Evolutionary conservation across 1,140 invertebrate species (phyloP), one percentile per base, ranked within the genome.

Genomic region (Eupristina koningsbergeri): DNA sequence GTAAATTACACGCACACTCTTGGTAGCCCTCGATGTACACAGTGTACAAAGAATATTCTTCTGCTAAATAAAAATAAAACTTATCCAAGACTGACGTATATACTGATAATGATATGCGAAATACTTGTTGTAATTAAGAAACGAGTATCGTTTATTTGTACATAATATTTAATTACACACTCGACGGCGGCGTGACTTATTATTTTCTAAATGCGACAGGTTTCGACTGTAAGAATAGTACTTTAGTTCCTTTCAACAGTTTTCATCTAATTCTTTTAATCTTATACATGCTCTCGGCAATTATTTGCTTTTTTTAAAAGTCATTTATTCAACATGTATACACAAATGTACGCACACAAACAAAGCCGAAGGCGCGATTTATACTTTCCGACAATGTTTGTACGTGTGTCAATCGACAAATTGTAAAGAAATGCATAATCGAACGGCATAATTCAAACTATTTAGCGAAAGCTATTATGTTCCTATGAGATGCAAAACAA

Each of bases 121-220:
- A 92, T 92, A 92, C 89, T 89, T 89, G 89, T 91, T 91, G 90
- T 92, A 91, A 91, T 91, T 89, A 89, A 89, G 84, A 91, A 89
- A 90, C 87, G 85, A 91, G 86, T 89, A 90, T 88, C 90, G 88
- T 91, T 92, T 86, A 90, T 91, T 91, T 92, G 91, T 92, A 92
- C 84, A 92, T 92, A 92, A 90, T 90, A 91, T 90, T 91, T 91
- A 92, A 91, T 91, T 91, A 90, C 90, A 89, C 90, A 90, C 87
- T 90, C 87, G 88, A 91, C 88, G 91, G 91, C 91, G 90, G 89
- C 88, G 91, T 89, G 91, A 92, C 91, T 92, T 92, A 92, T 91
- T 89, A 81, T 45, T 85, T 84, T 85, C 29, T 85, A 81, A 80
- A 81, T 84, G 83, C 83, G 71, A 80, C 45, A 76, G 45, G 39